Percentiles rank a stretch among this genome's conserved stretches.
Evolutionary conservation across 2,113 vertebrate genomes (phyloP).

Genomic region (Oreotrochilus melanogaster): DNA sequence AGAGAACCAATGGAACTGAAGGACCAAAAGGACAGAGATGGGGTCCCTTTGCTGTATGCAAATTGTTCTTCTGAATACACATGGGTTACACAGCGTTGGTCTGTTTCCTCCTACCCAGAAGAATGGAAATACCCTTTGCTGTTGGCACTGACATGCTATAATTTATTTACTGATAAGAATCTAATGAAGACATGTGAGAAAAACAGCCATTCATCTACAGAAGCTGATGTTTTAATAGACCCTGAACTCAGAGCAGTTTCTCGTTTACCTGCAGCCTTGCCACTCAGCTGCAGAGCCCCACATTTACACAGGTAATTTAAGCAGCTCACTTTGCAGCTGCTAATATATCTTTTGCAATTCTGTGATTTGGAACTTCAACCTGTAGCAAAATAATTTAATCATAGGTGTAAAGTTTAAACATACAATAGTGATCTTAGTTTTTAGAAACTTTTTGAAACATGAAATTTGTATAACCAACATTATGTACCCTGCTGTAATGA

Average conservation of each 20-base stretch:
- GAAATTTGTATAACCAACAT: background rate
- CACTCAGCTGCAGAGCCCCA: conserved; percentile 84
- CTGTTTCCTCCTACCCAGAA: conserved; percentile 75
- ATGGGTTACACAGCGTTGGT: conserved; percentile 83
- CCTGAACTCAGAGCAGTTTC: conserved; percentile 26
- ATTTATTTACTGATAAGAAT: background rate
- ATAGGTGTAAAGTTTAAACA: background rate
- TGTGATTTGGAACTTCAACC: background rate
- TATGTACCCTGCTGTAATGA: background rate
- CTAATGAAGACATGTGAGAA: background rate
- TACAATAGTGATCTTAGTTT: fast-evolving
- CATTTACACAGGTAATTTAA: conserved; percentile 88
- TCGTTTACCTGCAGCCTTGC: conserved; percentile 79
- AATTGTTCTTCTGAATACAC: conserved; percentile 69
- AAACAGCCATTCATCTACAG: background rate
- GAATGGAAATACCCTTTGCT: conserved; percentile 86
- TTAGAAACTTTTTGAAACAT: background rate
- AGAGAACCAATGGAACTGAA: background rate
- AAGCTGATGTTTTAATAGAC: background rate
- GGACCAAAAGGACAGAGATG: background rate
- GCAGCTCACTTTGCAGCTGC: background rate
- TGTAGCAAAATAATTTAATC: background rate
- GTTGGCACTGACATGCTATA: conserved; percentile 75
- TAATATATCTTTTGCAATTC: background rate
- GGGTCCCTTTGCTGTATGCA: background rate